Base-by-base conservation (phyloP, 2,888 invertebrate genomes). In the Lochmaea capreae region DNA sequence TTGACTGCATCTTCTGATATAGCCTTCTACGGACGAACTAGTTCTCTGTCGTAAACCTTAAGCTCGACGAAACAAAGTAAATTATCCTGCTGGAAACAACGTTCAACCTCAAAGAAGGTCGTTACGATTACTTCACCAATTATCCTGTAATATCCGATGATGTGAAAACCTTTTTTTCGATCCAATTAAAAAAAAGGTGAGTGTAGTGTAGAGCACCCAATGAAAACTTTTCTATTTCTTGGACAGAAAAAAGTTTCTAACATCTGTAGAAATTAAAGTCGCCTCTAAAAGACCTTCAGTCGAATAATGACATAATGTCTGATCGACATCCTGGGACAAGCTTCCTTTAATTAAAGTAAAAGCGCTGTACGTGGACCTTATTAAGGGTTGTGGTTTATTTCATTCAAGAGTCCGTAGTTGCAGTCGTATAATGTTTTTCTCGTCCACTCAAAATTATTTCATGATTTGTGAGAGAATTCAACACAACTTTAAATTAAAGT, bases 311-410 rank as follows among this genome's bases (percentile, higher is more conserved):
- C 57, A 8, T 57, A 22, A 58, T 58, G 58, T 58, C 26, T 26
- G 46, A 65, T 46, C 65, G 65, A 33, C 65, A 42, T 49, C 16
- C 10, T 46, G 65, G 65, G 43, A 46, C 65, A 65, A 11, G 3
- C 46, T 42, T 46, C 42, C 46, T 10, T 18, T 65, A 65, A 65
- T 65, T 65, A 65, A 65, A 65, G 46, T 65, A 65, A 65, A 65
- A 65, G 65, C 65, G 16, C 63, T 43, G 43, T 16, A 46, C 63
- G 63, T 14, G 43, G 22, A 43, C 43, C 43, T 65, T 65, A 65
- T 65, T 65, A 65, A 42, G 65, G 43, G 9, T 43, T 26, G 46
- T 49, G 65, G 65, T 65, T 65, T 65, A 43, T 65, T 22, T 58
- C 14, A 46, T 49, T n/a, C 14, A n/a, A 49, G 6, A 49, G 49